These are phyloP conservation scores for Heliothis peltigera DNA, from an alignment of 2,888 invertebrate genomes.

Conservation along the genomic window DNA sequence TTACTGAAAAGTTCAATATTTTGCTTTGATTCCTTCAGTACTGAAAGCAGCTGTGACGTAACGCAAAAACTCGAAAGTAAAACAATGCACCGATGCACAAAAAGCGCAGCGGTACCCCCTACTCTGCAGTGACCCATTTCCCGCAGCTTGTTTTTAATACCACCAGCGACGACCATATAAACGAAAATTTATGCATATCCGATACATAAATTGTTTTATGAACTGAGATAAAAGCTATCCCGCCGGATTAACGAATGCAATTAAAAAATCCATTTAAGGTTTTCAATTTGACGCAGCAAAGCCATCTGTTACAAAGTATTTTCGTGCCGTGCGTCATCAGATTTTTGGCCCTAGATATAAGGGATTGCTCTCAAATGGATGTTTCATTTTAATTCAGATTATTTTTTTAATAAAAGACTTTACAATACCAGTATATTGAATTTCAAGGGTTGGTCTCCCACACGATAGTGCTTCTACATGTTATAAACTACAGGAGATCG, in stretches of 20 bases:
- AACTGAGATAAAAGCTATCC: conserved; percentile 37
- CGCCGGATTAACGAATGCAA: conserved; percentile 27
- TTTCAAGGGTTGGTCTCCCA: background rate
- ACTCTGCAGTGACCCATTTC: conserved; percentile 43
- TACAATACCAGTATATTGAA: background rate
- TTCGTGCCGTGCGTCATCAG: background rate
- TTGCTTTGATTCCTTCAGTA: conserved; percentile 8
- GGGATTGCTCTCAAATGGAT: background rate
- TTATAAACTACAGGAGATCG: too few relatives aligned
- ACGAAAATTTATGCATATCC: conserved; percentile 50
- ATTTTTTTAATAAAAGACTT: background rate
- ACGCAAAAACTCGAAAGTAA: conserved; percentile 24
- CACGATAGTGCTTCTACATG: too few relatives aligned
- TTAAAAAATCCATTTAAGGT: conserved; percentile 37
- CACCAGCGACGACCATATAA: conserved; percentile 32
- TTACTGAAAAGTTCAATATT: conserved; percentile 27
- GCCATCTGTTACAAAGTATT: conserved; percentile 8
- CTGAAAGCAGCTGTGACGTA: conserved; percentile 20
- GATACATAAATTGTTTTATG: conserved; percentile 50
- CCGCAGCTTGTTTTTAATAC: conserved; percentile 37
- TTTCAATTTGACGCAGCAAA: conserved; percentile 25
- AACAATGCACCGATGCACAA: conserved; percentile 41
- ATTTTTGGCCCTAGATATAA: background rate
- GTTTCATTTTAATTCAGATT: background rate
- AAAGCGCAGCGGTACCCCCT: conserved; percentile 24